These are phyloP conservation scores for Cephus runcator DNA, from an alignment of 2,888 invertebrate genomes.

Conservation along the genomic window DNA sequence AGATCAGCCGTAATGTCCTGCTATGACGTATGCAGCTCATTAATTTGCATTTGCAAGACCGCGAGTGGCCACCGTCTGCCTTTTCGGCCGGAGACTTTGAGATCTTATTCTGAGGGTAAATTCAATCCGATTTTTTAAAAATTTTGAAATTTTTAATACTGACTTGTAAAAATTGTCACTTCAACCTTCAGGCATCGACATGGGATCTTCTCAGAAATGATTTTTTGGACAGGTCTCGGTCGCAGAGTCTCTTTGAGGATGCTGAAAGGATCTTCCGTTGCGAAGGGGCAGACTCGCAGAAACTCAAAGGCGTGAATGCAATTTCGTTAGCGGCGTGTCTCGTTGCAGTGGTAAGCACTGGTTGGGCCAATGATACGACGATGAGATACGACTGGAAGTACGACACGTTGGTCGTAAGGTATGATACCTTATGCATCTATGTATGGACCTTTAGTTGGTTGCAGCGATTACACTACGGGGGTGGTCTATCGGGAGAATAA, in stretches of 20 bases:
- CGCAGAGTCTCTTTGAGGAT: neutral
- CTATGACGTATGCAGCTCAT: slow-evolving; percentile 52
- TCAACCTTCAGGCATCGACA: neutral
- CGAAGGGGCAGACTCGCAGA: neutral
- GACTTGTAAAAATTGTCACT: neutral
- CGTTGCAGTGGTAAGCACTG: neutral
- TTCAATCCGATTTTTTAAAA: neutral
- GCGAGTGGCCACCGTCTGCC: slow-evolving; percentile 25
- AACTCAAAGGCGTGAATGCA: slow-evolving; percentile 3
- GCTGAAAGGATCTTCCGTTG: neutral
- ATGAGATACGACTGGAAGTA: slow-evolving; percentile 50
- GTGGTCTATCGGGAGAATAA: slow-evolving; percentile 37
- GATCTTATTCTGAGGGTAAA: slow-evolving; percentile 23
- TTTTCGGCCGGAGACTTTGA: slow-evolving; percentile 24
- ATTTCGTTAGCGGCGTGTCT: slow-evolving; percentile 17
- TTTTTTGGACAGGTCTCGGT: neutral
- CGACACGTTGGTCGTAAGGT: slow-evolving; percentile 46
- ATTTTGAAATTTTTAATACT: neutral
- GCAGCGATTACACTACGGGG: slow-evolving; percentile 36
- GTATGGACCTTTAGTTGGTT: slow-evolving; percentile 13
- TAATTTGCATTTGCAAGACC: slow-evolving; percentile 52
- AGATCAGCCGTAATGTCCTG: slow-evolving; percentile 51
- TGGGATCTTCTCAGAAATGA: neutral
- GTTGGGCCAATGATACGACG: slow-evolving; percentile 34
- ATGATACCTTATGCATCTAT: slow-evolving; percentile 47